A percentile compares a stretch with the other conserved stretches of the same genome.
Evolutionary conservation across 1,140 invertebrate species (phyloP).

Genomic region (Nephotettix cincticeps): DNA sequence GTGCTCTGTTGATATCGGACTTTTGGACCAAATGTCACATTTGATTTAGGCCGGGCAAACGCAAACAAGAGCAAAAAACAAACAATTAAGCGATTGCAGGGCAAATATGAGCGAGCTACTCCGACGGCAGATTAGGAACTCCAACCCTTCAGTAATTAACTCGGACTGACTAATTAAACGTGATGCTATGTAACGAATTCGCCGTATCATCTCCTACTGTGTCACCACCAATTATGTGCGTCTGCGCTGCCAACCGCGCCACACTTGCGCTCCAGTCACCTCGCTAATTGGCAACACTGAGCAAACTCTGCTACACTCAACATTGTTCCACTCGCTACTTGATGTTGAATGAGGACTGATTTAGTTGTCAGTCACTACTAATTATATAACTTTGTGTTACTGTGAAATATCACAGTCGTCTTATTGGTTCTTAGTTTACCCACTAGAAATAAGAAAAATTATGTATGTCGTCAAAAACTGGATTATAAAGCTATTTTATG

Average conservation of each 20-base stretch:
- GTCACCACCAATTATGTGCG: not conserved
- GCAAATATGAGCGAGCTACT: not conserved
- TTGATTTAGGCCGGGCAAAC: not conserved
- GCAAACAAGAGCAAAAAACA: constrained; percentile 3
- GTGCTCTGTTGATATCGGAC: too few relatives aligned
- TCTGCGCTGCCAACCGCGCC: not conserved
- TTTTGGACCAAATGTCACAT: too few relatives aligned
- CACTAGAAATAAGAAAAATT: too few relatives aligned
- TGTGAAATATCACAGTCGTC: too few relatives aligned
- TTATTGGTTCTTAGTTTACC: too few relatives aligned
- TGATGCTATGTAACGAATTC: constrained; percentile 5
- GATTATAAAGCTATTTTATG: too few relatives aligned
- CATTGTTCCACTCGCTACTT: too few relatives aligned
- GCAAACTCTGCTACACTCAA: not conserved
- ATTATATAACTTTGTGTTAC: too few relatives aligned
- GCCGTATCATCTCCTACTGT: not conserved
- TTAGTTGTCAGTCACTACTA: too few relatives aligned
- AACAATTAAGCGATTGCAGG: constrained; percentile 15
- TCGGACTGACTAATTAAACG: constrained; percentile 10
- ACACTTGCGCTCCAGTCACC: not conserved
- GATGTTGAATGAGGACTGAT: too few relatives aligned
- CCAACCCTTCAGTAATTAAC: not conserved
- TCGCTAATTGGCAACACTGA: not conserved
- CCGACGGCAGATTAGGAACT: not conserved
- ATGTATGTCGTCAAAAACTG: too few relatives aligned